A percentile compares a stretch with the other conserved stretches of the same genome.
Evolutionary conservation across 2,113 vertebrate species (phyloP).

Genomic region (Seriola quinqueradiata): DNA sequence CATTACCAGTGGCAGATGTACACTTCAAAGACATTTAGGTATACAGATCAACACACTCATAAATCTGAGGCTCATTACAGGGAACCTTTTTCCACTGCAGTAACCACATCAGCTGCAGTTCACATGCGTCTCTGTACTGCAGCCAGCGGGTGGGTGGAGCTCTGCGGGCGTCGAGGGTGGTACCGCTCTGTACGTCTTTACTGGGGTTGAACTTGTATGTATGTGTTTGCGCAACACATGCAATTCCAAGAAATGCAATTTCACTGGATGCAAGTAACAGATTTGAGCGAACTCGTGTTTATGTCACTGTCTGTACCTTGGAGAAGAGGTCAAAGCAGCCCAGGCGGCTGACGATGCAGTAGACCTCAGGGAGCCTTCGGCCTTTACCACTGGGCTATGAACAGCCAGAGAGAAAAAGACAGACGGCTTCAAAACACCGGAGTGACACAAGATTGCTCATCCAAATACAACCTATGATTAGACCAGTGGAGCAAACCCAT

Average conservation of each 20-base stretch:
- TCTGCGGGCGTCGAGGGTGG: conserved; percentile 80
- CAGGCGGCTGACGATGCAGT: conserved; percentile 97
- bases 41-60: conserved; percentile 42
- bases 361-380: conserved; percentile 95
- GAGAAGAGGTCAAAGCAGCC: conserved; percentile 98
- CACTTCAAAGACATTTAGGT: conserved; percentile 20
- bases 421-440: conserved; percentile 43
- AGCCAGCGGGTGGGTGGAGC: conserved; percentile 64
- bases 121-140: conserved; percentile 50
- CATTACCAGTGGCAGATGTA: conserved; percentile 21
- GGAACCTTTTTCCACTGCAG: conserved; percentile 56
- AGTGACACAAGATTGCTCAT: conserved; percentile 57
- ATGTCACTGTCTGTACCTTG: conserved; percentile 84
- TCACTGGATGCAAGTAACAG: neutral
- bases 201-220: conserved; percentile 10
- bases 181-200: conserved; percentile 1
- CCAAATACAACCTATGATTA: conserved; percentile 11
- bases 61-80: conserved; percentile 60
- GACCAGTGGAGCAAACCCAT: conserved; percentile 39
- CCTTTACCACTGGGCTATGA: conserved; percentile 93
- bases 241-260: neutral
- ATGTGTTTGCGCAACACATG: conserved; percentile 5
- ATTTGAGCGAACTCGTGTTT: neutral
- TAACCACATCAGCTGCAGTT: conserved; percentile 73
- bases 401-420: conserved; percentile 38